Conservation (phyloP, 2,888 invertebrate genomes). For the Cephus runcator region DNA sequence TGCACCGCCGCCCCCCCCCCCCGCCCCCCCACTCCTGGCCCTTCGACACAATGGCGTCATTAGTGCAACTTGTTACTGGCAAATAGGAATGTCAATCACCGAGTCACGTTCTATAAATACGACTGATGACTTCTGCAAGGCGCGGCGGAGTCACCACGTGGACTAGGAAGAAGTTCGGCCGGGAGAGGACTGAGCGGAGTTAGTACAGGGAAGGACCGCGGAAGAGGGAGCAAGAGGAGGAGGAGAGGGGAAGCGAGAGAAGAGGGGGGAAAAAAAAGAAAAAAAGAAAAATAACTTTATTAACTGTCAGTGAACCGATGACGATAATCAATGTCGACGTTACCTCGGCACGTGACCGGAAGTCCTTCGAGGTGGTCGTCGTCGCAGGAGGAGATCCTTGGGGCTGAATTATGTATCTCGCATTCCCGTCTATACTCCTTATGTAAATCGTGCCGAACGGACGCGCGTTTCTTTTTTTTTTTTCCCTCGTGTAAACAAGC, state of each 20-base stretch:
- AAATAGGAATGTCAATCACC: constrained; percentile 37
- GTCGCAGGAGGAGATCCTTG: background rate
- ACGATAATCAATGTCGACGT: background rate
- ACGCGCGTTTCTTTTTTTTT: background rate
- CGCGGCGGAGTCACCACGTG: constrained; percentile 22
- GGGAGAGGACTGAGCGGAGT: background rate
- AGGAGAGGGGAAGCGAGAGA: background rate
- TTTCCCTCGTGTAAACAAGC: background rate
- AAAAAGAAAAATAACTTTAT: background rate
- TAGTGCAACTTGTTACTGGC: constrained; percentile 28
- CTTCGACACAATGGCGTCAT: constrained; percentile 45
- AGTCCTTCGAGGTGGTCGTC: background rate
- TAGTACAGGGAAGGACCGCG: too few relatives aligned
- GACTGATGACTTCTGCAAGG: constrained; percentile 42
- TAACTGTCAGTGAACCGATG: background rate
- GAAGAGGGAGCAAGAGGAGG: background rate
- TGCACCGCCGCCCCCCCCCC: constrained; percentile 21
- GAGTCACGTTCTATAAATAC: constrained; percentile 56
- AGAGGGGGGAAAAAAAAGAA: background rate
- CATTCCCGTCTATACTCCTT: background rate
- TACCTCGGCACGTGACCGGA: background rate
- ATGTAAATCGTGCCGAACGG: background rate
- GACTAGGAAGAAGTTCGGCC: background rate
- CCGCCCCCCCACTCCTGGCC: accelerated
- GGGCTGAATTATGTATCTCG: background rate